Evolutionary conservation across 2,888 invertebrate genomes (phyloP).

Genomic region (Xylocampa areola): DNA sequence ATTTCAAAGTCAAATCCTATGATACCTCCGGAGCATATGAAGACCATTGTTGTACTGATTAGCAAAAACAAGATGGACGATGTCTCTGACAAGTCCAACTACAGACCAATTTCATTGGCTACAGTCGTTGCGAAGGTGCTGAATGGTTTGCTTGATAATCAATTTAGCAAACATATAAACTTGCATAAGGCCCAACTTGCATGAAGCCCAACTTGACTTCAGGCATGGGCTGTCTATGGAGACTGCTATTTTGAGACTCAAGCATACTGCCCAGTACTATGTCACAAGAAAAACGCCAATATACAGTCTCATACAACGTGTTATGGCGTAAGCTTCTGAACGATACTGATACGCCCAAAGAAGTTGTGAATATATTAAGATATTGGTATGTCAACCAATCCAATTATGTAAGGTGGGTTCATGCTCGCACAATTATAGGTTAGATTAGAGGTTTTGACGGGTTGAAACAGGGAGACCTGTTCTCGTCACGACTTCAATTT

Average conservation of each 20-base stretch:
- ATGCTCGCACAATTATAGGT: too few relatives aligned
- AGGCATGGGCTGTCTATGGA: slow-evolving; percentile 32
- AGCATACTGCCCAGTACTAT: slow-evolving; percentile 37
- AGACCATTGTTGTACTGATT: too few relatives aligned
- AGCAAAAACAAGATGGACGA: too few relatives aligned
- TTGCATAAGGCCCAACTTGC: slow-evolving; percentile 23
- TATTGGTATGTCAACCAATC: slow-evolving; percentile 1
- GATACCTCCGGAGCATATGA: too few relatives aligned
- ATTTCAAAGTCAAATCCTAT: too few relatives aligned
- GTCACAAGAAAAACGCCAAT: slow-evolving; percentile 31
- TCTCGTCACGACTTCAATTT: too few relatives aligned
- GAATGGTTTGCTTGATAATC: slow-evolving; percentile 17
- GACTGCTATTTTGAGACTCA: slow-evolving; percentile 30
- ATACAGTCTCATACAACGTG: slow-evolving; percentile 30
- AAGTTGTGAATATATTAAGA: background rate
- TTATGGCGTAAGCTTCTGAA: slow-evolving; percentile 35
- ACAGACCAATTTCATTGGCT: too few relatives aligned
- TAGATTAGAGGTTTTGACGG: too few relatives aligned
- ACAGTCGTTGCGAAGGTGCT: slow-evolving; percentile 23
- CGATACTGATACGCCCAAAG: background rate
- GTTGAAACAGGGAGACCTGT: too few relatives aligned
- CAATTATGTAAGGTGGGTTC: slow-evolving; percentile 9
- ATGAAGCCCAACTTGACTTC: slow-evolving; percentile 32
- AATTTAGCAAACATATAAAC: background rate
- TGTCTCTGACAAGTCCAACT: too few relatives aligned